Conservation (phyloP, 2,888 invertebrate genomes). For the Dryadula phaetusa region DNA sequence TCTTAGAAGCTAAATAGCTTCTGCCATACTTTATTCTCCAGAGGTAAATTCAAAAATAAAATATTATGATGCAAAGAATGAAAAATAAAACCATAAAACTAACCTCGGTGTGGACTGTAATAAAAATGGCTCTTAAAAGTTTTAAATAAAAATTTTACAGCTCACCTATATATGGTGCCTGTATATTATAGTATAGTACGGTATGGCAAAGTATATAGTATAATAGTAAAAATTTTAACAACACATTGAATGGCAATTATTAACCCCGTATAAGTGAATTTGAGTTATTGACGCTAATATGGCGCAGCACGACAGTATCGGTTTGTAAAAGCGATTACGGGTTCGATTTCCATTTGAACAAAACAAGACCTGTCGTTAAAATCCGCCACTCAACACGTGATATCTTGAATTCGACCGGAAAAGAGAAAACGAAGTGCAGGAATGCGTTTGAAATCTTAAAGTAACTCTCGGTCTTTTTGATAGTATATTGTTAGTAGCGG, state of each 20-base stretch:
- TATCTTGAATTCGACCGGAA: background rate
- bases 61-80: background rate
- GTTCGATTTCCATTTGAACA: background rate
- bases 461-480: no score
- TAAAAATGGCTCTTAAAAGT: slow-evolving; percentile 11
- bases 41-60: slow-evolving; percentile 7
- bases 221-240: slow-evolving; percentile 14
- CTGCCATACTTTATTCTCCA: background rate
- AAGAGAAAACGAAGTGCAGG: no score
- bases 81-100: slow-evolving; percentile 15
- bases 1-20: background rate
- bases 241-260: background rate
- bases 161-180: slow-evolving; percentile 5
- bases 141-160: slow-evolving; percentile 16
- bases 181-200: no score
- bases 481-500: no score
- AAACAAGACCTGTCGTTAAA: no score
- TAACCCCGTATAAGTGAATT: background rate
- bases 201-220: no score
- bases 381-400: background rate
- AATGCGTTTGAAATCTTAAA: no score
- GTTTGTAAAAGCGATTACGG: background rate
- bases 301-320: background rate
- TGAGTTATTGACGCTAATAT: no score
- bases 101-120: slow-evolving; percentile 10